Evolutionary conservation across 1,140 invertebrate species (phyloP).

Genomic region (Melipona quadrifasciata): DNA sequence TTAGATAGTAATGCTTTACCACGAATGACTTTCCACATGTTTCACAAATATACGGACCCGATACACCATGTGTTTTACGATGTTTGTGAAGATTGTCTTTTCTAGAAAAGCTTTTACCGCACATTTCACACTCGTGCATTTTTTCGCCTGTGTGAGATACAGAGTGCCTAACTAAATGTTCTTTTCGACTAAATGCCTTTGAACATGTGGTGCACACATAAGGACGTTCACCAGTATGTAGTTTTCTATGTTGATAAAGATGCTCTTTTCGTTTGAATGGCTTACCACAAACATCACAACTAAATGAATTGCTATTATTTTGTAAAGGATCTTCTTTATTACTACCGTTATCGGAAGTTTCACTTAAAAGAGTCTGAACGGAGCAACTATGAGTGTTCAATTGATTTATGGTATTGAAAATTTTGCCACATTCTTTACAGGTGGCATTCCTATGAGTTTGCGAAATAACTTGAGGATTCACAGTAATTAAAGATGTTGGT

Average conservation of each 20-base stretch:
- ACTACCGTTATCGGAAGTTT: slow-evolving; percentile 65
- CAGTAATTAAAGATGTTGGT: slow-evolving; percentile 74
- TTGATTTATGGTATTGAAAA: slow-evolving; percentile 70
- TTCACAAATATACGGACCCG: slow-evolving; percentile 87
- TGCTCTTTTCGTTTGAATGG: slow-evolving; percentile 85
- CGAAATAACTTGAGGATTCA: slow-evolving; percentile 77
- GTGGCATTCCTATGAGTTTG: slow-evolving; percentile 76
- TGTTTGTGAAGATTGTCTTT: slow-evolving; percentile 91
- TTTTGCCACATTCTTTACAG: slow-evolving; percentile 78
- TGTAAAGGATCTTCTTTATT: slow-evolving; percentile 70
- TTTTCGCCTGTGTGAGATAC: slow-evolving; percentile 89
- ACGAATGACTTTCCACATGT: slow-evolving; percentile 88
- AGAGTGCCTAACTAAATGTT: slow-evolving; percentile 88
- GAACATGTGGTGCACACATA: slow-evolving; percentile 87
- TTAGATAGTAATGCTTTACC: slow-evolving; percentile 86
- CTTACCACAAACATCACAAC: slow-evolving; percentile 84
- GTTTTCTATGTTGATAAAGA: slow-evolving; percentile 84
- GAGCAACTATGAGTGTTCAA: slow-evolving; percentile 76
- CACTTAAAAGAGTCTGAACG: slow-evolving; percentile 67
- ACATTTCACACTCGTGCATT: slow-evolving; percentile 89
- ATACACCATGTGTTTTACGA: slow-evolving; percentile 85
- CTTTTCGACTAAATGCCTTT: slow-evolving; percentile 88
- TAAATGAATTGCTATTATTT: slow-evolving; percentile 74
- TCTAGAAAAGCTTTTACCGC: slow-evolving; percentile 89
- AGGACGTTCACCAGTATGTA: slow-evolving; percentile 90